Base-by-base conservation (phyloP, 2,113 vertebrate species). In the Phainopepla nitens region DNA sequence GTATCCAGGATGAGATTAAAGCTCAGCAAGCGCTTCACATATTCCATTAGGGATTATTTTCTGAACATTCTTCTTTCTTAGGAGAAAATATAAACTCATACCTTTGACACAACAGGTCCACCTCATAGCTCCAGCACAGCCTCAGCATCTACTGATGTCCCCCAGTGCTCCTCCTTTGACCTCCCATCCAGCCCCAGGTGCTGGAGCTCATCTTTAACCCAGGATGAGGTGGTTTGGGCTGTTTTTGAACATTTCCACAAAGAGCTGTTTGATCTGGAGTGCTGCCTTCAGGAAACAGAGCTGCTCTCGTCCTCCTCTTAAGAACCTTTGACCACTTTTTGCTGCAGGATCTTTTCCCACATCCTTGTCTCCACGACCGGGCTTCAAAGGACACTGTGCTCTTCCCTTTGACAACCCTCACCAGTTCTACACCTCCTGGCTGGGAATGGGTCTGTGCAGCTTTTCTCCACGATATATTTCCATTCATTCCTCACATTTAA, bases 261-360 rank as follows among this genome's bases (percentile, higher is more conserved):
- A 95, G 56, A 70, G 33, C 39, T 94, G 80, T 93, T 96, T 96
- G 93, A 97, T 96, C 82, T 92, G 86, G 44, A 94, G 23, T 33
- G 57, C 31, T 93, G 92, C 92, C 93, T 95, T 86, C 90, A 91
- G 93, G 94, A 94, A 96, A 96, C 3, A 22, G 68, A 94, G 80
- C 61, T 81, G 56, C 57, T 81, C 86, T 89, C 23, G 0, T 91
- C 72, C 69, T 90, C 90, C 77, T 90, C 4, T 1, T 33, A 76
- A 93, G 92, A 92, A 93, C 86, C 71, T 92, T 93, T 95, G 80
- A 95, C 96, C 92, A 89, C 85, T 82, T 92, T 92, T 96, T 5
- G 88, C 94, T 93, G 82, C 88, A 88, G 93, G 93, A 86, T 44
- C 90, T 94, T 94, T 93, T 89, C 85, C 88, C 31, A 57, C 82